Percentiles rank a stretch among this genome's conserved stretches.
These are phyloP conservation scores for Apeltes quadracus DNA, from an alignment of 2,113 vertebrate genomes.

Conservation along the genomic window DNA sequence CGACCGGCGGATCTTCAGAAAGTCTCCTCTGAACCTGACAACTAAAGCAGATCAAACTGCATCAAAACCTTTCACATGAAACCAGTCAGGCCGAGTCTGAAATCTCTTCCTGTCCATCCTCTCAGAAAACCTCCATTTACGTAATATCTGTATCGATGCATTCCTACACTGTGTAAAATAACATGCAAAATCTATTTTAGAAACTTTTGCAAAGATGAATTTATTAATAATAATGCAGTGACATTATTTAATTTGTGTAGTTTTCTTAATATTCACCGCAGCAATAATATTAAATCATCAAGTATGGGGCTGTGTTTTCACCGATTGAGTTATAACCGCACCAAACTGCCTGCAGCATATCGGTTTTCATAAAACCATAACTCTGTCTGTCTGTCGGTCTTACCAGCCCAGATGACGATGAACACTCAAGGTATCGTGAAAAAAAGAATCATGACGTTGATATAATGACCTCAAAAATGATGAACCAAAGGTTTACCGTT, in stretches of 20 bases:
- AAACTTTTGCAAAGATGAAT: not conserved
- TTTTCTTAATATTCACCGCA: constrained; percentile 1
- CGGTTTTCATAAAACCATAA: not conserved
- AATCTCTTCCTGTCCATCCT: constrained; percentile 1
- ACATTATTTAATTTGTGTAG: not conserved
- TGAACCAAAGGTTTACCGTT: constrained; percentile 23
- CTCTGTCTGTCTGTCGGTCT: not conserved
- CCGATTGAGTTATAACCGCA: not conserved
- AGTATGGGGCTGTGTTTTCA: constrained; percentile 4
- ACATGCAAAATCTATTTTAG: not conserved
- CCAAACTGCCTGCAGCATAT: not conserved
- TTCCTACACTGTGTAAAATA: constrained; percentile 16
- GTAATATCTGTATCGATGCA: not conserved
- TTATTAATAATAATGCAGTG: not conserved
- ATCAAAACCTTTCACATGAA: not conserved
- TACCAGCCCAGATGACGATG: not conserved
- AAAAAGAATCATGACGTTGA: not conserved
- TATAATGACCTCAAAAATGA: constrained; percentile 1
- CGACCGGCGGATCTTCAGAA: constrained; percentile 48
- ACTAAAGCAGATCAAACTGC: constrained; percentile 62
- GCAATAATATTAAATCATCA: constrained; percentile 14
- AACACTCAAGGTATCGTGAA: not conserved
- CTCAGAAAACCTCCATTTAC: constrained; percentile 12
- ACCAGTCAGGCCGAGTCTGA: constrained; percentile 5
- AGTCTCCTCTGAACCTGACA: constrained; percentile 41